Percentiles rank a stretch among this genome's conserved stretches.
phyloP scores from a whole-genome alignment of 92 coral and sea anemone species.

The Parazoanthus swiftii region DNA sequence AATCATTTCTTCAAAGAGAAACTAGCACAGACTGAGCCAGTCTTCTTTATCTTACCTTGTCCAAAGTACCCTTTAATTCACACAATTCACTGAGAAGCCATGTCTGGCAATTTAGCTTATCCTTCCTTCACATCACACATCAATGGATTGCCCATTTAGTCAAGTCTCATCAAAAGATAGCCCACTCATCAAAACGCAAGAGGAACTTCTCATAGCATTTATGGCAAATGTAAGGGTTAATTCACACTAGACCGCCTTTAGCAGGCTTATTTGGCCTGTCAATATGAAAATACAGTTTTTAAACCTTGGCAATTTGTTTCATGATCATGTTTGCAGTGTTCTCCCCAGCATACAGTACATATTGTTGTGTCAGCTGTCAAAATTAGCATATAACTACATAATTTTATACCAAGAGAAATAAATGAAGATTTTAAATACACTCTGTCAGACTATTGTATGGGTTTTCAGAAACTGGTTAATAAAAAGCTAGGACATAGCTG shows the following conservation, averaged over 20 bases:
- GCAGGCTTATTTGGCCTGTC: constrained; percentile 47
- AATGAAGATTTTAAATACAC: too few relatives aligned
- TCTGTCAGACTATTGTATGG: neutral
- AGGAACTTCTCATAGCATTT: constrained; percentile 45
- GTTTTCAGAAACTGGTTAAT: neutral
- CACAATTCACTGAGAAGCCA: constrained; percentile 37
- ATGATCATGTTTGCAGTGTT: neutral
- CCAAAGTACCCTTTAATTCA: constrained; percentile 34
- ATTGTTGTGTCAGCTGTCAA: neutral
- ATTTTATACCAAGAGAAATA: too few relatives aligned
- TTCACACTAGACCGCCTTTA: constrained; percentile 37
- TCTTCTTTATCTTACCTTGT: constrained; percentile 37
- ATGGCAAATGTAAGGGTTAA: constrained; percentile 44
- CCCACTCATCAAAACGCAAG: constrained; percentile 39
- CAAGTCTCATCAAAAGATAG: constrained; percentile 42
- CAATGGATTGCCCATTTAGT: constrained; percentile 44
- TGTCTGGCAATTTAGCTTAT: constrained; percentile 45
- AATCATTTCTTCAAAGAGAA: constrained; percentile 2
- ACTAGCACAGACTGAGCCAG: constrained; percentile 28
- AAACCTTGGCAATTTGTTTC: constrained; percentile 16
- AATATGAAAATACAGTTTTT: constrained; percentile 43
- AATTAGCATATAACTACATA: neutral
- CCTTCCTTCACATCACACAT: constrained; percentile 37
- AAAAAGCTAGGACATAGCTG: neutral
- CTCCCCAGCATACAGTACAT: neutral